Evolutionary conservation across 92 coral and sea anemone genomes (phyloP).

Genomic region (Isaurus tuberculatus): DNA sequence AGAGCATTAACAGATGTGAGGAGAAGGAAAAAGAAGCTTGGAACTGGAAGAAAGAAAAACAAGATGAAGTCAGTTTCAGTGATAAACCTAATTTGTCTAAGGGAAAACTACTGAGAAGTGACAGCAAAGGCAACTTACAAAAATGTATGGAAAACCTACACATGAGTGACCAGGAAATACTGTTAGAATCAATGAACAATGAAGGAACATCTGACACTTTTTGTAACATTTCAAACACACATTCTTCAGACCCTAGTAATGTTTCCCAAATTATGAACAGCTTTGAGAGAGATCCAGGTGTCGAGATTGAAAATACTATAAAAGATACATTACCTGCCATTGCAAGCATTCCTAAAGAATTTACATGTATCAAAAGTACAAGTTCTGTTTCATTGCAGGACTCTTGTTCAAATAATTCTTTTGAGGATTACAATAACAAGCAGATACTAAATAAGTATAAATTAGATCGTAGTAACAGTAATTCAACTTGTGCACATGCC

Average conservation of each 20-base stretch:
- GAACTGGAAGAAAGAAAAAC: not conserved
- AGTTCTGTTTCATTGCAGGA: not conserved
- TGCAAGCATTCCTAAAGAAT: not conserved
- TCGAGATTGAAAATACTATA: not conserved
- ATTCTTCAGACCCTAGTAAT: not conserved
- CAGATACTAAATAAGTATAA: not conserved
- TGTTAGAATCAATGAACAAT: not conserved
- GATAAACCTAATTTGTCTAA: not conserved
- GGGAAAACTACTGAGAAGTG: not conserved
- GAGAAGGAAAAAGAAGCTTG: not conserved
- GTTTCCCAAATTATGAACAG: not conserved
- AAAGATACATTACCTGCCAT: not conserved
- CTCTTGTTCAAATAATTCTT: not conserved
- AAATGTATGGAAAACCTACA: conserved; percentile 36
- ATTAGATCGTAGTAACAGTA: not conserved
- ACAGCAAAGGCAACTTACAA: not conserved
- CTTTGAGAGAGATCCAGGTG: not conserved
- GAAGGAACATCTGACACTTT: not conserved
- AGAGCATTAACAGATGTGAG: conserved; percentile 3
- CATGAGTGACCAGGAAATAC: conserved; percentile 11
- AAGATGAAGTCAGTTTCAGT: not conserved
- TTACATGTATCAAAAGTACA: not conserved
- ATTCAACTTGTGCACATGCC: not conserved
- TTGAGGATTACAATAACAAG: not conserved
- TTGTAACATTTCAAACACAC: not conserved